These are phyloP conservation scores for Plagodis dolabraria DNA, from an alignment of 2,888 invertebrate species.

Conservation along the genomic window DNA sequence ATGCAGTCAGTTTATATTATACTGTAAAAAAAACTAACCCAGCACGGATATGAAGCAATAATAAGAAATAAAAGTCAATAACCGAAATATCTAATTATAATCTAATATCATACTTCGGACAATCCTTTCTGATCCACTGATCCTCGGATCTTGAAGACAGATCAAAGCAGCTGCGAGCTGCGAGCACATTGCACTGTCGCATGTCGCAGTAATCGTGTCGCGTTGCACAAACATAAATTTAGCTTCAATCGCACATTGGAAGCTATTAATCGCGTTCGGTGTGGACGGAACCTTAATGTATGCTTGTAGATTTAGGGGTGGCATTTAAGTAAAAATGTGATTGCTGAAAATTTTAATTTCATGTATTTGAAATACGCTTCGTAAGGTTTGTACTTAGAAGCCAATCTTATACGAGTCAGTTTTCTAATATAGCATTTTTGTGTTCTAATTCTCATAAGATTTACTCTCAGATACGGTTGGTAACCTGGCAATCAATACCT, in stretches of 20 bases:
- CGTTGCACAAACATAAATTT: constrained; percentile 77
- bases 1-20: too few species aligned
- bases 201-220: constrained; percentile 70
- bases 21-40: too few species aligned
- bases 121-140: constrained; percentile 4
- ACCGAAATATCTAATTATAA: neutral
- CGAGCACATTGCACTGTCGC: constrained; percentile 57
- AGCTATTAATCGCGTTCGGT: constrained; percentile 78
- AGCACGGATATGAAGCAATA: too few species aligned
- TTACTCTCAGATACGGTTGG: too few species aligned
- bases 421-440: too few species aligned
- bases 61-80: neutral
- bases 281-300: constrained; percentile 76
- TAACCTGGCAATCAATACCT: too few species aligned
- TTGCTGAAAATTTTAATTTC: too few species aligned
- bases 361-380: too few species aligned
- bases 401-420: too few species aligned
- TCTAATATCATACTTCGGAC: constrained; percentile 4
- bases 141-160: constrained; percentile 41
- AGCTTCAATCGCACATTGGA: constrained; percentile 75
- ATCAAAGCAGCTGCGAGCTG: constrained; percentile 73
- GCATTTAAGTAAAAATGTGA: too few species aligned
- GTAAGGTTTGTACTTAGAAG: too few species aligned
- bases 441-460: too few species aligned
- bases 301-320: constrained; percentile 59